Evolutionary conservation across 2,888 invertebrate genomes (phyloP), one percentile per base, ranked within the genome.

Genomic region (Digitonthophagus gazella): DNA sequence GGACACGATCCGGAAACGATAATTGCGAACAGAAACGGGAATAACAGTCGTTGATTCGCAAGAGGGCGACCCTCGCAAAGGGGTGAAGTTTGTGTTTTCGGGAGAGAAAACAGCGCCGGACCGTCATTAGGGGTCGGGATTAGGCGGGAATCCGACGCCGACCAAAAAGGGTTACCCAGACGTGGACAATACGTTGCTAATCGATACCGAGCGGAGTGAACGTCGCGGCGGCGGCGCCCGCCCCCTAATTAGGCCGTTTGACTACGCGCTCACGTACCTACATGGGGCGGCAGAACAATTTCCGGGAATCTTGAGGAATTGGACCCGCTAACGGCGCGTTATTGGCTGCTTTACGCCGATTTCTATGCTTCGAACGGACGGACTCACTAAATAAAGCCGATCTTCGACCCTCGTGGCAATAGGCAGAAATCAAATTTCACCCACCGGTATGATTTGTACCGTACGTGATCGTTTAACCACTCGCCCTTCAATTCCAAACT

Each of bases 391-490:
- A 78, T 78, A 78, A 79, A 77, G 77, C 78, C 78, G 75, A 76
- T 72, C 74, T 73, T 72, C 68, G 68, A 66, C 70, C 71, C 70
- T 68, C 74, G 71, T n/a, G n/a, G n/a, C 77, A 79, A 77, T 77
- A 76, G 77, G 77, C 77, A 78, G 77, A 68, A 65, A 65, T 57
- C 68, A 65, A 65, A 65, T 69, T 65, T 77, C 69, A 66, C 76
- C 75, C 78, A 78, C 78, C 80, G 78, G 78, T 79, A 81, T 82
- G 82, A 82, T 82, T 82, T 82, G 82, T 82, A 79, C 78, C 79
- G 78, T 79, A 81, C 81, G 82, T 81, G 80, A 74, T 74, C 70
- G 67, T 70, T 44, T 44, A 44, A 44, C 28, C 6, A 6, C 6
- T 11, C 28, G 8, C 11, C 11, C 28, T 44, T 44, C 28, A 2